These are phyloP conservation scores for Furcifer pardalis DNA, from an alignment of 2,797 vertebrate species.

Conservation along the genomic window DNA sequence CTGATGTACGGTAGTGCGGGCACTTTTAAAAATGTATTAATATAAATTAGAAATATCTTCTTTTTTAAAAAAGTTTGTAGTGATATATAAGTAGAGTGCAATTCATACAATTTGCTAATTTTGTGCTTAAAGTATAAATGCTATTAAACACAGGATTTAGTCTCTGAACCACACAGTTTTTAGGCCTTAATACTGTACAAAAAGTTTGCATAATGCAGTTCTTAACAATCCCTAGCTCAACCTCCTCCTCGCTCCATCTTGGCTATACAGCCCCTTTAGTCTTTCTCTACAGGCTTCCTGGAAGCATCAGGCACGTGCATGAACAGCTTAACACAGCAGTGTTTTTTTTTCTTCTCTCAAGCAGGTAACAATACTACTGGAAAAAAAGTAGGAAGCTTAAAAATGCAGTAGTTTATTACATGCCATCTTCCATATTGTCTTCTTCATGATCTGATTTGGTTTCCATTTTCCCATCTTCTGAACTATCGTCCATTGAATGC, in stretches of 20 bases:
- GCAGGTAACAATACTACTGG: constrained; percentile 94
- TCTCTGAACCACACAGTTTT: constrained; percentile 99
- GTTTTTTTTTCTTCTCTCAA: constrained; percentile 81
- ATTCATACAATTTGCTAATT: constrained; percentile 99
- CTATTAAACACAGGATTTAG: constrained; percentile 99
- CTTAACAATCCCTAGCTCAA: constrained; percentile 90
- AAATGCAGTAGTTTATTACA: constrained; percentile 93
- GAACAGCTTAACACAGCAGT: constrained; percentile 91
- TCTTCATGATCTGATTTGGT: constrained; percentile 99
- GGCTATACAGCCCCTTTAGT: constrained; percentile 85
- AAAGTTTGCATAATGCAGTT: constrained; percentile 99
- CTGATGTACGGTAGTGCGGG: constrained; percentile 92
- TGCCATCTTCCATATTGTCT: constrained; percentile 95
- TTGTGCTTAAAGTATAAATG: constrained; percentile 99
- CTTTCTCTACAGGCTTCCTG: constrained; percentile 92
- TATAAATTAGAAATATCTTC: constrained; percentile 99
- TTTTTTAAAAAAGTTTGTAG: constrained; percentile 94
- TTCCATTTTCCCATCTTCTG: constrained; percentile 98
- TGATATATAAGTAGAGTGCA: constrained; percentile 99
- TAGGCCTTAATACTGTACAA: constrained; percentile 99
- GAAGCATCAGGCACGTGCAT: constrained; percentile 98
- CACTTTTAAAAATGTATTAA: constrained; percentile 98
- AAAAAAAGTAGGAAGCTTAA: constrained; percentile 89
- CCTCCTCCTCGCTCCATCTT: constrained; percentile 85
- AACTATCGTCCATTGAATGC: constrained; percentile 99